Evolutionary conservation across 1,140 invertebrate species (phyloP).

Genomic region (Drosophila pseudoobscura): DNA sequence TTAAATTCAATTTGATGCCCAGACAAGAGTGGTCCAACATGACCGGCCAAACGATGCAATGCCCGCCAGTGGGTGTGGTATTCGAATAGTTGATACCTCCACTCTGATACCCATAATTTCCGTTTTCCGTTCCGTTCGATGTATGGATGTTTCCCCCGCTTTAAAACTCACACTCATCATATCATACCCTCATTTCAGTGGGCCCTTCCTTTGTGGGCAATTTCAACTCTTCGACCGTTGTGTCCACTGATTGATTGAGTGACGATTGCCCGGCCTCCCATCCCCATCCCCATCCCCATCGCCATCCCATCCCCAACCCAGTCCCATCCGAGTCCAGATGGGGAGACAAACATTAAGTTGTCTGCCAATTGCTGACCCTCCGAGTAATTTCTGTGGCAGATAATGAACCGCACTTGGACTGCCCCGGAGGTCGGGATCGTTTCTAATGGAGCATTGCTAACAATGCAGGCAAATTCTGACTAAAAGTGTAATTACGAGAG

Average conservation of each 20-base stretch:
- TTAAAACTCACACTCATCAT: neutral
- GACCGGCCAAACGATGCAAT: conserved; percentile 7
- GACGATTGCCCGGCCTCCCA: conserved; percentile 26
- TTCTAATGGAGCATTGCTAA: conserved; percentile 17
- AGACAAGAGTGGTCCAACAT: conserved; percentile 35
- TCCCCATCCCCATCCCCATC: neutral
- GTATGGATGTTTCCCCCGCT: no score
- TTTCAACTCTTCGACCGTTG: conserved; percentile 19
- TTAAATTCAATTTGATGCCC: conserved; percentile 75
- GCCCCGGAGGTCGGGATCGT: no score
- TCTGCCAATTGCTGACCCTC: conserved; percentile 42
- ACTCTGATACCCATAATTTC: no score
- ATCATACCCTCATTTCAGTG: neutral
- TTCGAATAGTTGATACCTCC: no score
- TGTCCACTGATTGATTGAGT: conserved; percentile 66
- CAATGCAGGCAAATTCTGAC: conserved; percentile 5
- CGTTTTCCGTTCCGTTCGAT: no score
- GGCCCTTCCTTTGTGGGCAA: conserved; percentile 8
- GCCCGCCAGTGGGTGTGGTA: no score
- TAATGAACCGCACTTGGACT: conserved; percentile 61
- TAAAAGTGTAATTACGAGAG: conserved; percentile 19
- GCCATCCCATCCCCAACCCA: neutral
- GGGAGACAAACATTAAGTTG: conserved; percentile 36
- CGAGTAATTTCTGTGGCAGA: conserved; percentile 53
- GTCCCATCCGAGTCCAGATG: conserved; percentile 2